These are phyloP conservation scores for Entelurus aequoreus DNA, from an alignment of 2,113 vertebrate species.

Conservation along the genomic window DNA sequence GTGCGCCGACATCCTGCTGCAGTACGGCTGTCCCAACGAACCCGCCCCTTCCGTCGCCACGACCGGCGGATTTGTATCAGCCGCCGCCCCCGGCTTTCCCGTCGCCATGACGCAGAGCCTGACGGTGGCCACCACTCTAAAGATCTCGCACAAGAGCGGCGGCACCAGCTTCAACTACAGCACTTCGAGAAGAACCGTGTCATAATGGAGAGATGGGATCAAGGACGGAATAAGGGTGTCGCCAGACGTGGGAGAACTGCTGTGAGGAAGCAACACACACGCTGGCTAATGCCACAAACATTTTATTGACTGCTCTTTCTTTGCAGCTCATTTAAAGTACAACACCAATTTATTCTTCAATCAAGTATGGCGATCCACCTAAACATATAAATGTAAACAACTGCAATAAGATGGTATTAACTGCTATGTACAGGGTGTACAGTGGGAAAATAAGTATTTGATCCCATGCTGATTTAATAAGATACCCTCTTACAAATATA, in stretches of 20 bases:
- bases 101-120: slow-evolving; percentile 69
- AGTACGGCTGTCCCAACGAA: slow-evolving; percentile 84
- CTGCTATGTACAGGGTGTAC: neutral
- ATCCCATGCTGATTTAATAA: no score
- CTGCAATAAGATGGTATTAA: slow-evolving; percentile 50
- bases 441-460: no score
- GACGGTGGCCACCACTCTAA: slow-evolving; percentile 73
- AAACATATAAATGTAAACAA: slow-evolving; percentile 18
- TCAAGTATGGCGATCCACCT: slow-evolving; percentile 27
- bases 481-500: no score
- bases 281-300: no score
- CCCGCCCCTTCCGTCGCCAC: slow-evolving; percentile 22
- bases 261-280: neutral
- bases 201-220: slow-evolving; percentile 33
- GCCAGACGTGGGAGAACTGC: slow-evolving; percentile 30
- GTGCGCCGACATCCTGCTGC: slow-evolving; percentile 86
- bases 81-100: slow-evolving; percentile 70
- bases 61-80: slow-evolving; percentile 41
- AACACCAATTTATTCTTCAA: slow-evolving; percentile 12
- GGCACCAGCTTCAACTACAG: slow-evolving; percentile 78
- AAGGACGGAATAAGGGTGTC: neutral
- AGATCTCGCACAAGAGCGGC: slow-evolving; percentile 80
- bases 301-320: no score
- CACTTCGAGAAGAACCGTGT: slow-evolving; percentile 73
- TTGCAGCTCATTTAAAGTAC: no score